These are phyloP conservation scores for Abramis brama DNA, from an alignment of 2,113 vertebrate species.

Conservation along the genomic window DNA sequence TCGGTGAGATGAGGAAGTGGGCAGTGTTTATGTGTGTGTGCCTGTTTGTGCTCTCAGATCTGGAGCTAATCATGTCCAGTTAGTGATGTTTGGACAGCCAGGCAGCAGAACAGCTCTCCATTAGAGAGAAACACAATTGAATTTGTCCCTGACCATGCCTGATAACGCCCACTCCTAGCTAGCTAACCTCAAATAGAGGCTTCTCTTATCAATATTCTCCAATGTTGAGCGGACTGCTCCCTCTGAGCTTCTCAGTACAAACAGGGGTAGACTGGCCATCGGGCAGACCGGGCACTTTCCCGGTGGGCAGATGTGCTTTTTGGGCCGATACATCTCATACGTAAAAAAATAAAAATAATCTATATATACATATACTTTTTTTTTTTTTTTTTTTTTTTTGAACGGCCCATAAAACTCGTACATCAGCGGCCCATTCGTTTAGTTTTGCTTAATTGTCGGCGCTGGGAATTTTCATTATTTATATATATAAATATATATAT, in stretches of 20 bases:
- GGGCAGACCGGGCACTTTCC: no score
- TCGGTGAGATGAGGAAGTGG: slow-evolving; percentile 13
- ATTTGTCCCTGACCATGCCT: slow-evolving; percentile 64
- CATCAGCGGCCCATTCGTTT: no score
- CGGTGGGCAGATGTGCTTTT: no score
- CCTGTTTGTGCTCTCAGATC: slow-evolving; percentile 47
- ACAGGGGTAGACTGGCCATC: no score
- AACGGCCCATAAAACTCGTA: no score
- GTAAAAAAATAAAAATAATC: no score
- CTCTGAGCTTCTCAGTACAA: slow-evolving; percentile 4
- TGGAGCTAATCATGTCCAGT: slow-evolving; percentile 67
- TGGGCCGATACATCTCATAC: no score
- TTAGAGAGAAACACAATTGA: slow-evolving; percentile 76
- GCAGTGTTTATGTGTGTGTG: slow-evolving; percentile 15
- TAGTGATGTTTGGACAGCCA: slow-evolving; percentile 69
- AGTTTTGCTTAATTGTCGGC: no score
- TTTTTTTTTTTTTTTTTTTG: no score
- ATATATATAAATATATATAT: no score
- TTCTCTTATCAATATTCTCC: slow-evolving; percentile 45
- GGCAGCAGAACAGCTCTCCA: slow-evolving; percentile 66
- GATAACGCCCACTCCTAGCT: slow-evolving; percentile 59
- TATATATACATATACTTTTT: no score
- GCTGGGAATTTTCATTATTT: no score
- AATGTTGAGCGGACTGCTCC: slow-evolving; percentile 20
- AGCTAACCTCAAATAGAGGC: slow-evolving; percentile 37